Base-by-base conservation (phyloP, 2,113 vertebrate genomes). In the Galeopterus variegatus region DNA sequence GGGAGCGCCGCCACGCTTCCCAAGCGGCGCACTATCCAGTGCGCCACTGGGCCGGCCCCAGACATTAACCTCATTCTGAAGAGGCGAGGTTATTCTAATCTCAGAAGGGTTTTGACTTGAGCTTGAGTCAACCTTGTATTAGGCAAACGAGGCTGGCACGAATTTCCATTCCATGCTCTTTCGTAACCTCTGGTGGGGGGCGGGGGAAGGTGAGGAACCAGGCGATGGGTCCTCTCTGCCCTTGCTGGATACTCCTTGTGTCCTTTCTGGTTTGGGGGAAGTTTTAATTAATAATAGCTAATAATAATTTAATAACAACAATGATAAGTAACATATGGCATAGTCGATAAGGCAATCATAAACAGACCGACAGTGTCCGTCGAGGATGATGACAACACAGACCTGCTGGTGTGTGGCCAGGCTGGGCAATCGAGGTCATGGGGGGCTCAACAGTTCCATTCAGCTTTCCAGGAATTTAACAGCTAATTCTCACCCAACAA, bases 341-440 rank as follows among this genome's bases (percentile, higher is more conserved):
- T 3, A n/a, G 65, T 36, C 13, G 56, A 1, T 15, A 21, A 76
- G n/a, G 14, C 45, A 2, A n/a, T 23, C 8, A 10, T 6, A 3
- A 58, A 0, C 1, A 41, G 41, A 41, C 50, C 62, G 14, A 0
- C 0, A 28, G 50, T 0, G 6, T 26, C 91, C 1, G 6, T 12
- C 7, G 0, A 0, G 1, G 24, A 15, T 0, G 13, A 4, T 48
- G 52, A 36, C 1, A 0, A 0, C 0, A 1, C 8, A 17, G 41
- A 5, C 14, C 33, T 45, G 28, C 1, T 21, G 69, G 69, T 15
- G 12, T n/a, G 62, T 8, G 77, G 5, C 33, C 56, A 21, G 31
- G 24, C 52, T 10, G 41, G 8, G 8, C 28, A 13, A 31, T 8
- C 3, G 4, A 54, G 84, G 14, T 9, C 12, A 4, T 1, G 0